These are phyloP conservation scores for Cryptoleucopteryx plumbea DNA, from an alignment of 2,113 vertebrate genomes.

Conservation along the genomic window DNA sequence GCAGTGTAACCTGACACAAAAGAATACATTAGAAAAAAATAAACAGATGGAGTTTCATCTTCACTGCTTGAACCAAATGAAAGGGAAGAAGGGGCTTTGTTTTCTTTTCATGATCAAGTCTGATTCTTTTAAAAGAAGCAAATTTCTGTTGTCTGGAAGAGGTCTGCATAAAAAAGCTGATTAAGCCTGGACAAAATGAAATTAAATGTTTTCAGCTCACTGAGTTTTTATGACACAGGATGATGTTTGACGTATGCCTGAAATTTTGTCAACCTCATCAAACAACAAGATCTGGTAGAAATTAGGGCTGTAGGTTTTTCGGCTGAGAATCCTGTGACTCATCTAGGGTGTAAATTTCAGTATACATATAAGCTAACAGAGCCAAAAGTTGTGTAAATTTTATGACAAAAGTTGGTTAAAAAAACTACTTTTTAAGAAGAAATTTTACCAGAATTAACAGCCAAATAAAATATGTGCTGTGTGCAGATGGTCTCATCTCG, in stretches of 20 bases:
- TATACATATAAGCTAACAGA: not conserved
- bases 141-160: not conserved
- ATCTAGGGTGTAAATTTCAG: not conserved
- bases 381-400: not conserved
- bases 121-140: not conserved
- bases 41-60: not conserved
- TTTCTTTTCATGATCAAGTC: not conserved
- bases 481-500: not conserved
- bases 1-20: not conserved
- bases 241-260: not conserved
- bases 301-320: not conserved
- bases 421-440: not conserved
- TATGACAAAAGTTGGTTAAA: not conserved
- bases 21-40: not conserved
- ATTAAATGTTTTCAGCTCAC: not conserved
- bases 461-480: not conserved
- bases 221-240: not conserved
- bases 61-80: not conserved
- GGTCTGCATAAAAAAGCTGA: not conserved
- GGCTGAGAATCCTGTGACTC: not conserved
- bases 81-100: not conserved
- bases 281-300: not conserved
- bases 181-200: not conserved
- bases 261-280: not conserved
- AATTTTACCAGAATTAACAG: not conserved